phyloP scores from a whole-genome alignment of 2,888 invertebrate genomes.

The Exephanes ischioxanthus region DNA sequence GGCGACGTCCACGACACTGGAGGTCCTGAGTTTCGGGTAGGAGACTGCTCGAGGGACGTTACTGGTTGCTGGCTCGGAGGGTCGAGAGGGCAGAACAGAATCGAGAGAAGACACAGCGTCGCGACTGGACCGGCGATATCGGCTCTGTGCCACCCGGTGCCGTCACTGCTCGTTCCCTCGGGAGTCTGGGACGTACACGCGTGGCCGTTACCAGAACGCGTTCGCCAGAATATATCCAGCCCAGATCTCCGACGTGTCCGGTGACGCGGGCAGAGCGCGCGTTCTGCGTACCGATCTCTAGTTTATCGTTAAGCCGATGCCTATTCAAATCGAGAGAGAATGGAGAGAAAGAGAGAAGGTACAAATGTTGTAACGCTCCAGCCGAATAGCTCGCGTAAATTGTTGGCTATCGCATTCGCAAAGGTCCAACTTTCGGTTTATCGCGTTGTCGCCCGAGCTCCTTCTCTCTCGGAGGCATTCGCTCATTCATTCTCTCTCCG shows the following conservation, averaged over 20 bases:
- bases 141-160: slow-evolving; percentile 83
- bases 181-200: slow-evolving; percentile 71
- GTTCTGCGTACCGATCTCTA: slow-evolving; percentile 18
- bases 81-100: slow-evolving; percentile 35
- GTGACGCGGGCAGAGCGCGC: slow-evolving; percentile 7
- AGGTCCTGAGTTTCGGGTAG: not conserved
- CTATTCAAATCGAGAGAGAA: slow-evolving; percentile 12
- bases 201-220: slow-evolving; percentile 61
- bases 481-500: not conserved
- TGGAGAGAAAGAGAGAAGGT: not conserved
- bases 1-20: slow-evolving; percentile 1
- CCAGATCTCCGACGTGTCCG: slow-evolving; percentile 9
- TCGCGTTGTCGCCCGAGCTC: slow-evolving; percentile 38
- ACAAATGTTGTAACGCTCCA: not conserved
- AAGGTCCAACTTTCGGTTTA: slow-evolving; percentile 49
- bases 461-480: not conserved
- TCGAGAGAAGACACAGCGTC: slow-evolving; percentile 64
- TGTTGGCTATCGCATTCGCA: slow-evolving; percentile 35
- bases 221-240: not conserved
- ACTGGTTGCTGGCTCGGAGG: slow-evolving; percentile 71
- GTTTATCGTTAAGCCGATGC: slow-evolving; percentile 27
- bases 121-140: slow-evolving; percentile 72
- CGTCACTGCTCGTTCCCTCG: slow-evolving; percentile 79
- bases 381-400: not conserved
- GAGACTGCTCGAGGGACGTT: slow-evolving; percentile 71